Base-by-base conservation (phyloP, 2,797 vertebrate genomes). In the Lepilemur septentrionalis region DNA sequence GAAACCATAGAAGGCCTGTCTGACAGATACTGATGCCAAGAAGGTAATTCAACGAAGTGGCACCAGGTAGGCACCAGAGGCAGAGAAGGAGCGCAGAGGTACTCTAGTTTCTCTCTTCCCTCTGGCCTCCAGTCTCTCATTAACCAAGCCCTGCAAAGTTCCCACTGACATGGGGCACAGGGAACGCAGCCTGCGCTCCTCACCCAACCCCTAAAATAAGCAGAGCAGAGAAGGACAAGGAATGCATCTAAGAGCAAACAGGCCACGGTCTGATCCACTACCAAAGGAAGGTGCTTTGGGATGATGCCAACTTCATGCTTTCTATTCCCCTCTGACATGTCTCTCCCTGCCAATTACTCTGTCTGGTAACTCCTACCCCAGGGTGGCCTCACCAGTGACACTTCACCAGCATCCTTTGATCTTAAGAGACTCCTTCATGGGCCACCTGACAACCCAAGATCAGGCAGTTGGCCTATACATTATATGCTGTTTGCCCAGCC, bases 141-240 rank as follows among this genome's bases (percentile, higher is more conserved):
- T 38, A 32, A 52, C 32, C 17, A 75, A 83, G 13, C 2, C 1
- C 43, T 70, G 38, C 9, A 63, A 76, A 78, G 43, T 14, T 2
- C 9, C 32, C 3, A 0, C 12, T 61, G 32, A 63, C n/a, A 7
- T 14, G 70, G 1, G 50, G 17, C 2, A 5, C 0, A 46, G 38
- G 12, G 32, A 57, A 57, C 25, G 22, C 46, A 86, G 38, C 8
- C 38, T 4, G 2, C 20, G 5, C 22, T 41, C 22, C 28, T 10
- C 25, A 4, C 3, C 7, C 18, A 17, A 2, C 8, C 35, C 11
- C 35, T 48, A 61, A 17, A 41, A 35, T 28, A 25, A 46, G 23
- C 81, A 61, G 41, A 88, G 23, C 55, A 69, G 48, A 20, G 17
- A 81, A 46, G 48, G 13, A 8, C 52, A 59, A 41, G 57, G 38